Evolutionary conservation across 2,888 invertebrate species (phyloP), one percentile per base, ranked within the genome.

Genomic region (Hylaea fasciaria): DNA sequence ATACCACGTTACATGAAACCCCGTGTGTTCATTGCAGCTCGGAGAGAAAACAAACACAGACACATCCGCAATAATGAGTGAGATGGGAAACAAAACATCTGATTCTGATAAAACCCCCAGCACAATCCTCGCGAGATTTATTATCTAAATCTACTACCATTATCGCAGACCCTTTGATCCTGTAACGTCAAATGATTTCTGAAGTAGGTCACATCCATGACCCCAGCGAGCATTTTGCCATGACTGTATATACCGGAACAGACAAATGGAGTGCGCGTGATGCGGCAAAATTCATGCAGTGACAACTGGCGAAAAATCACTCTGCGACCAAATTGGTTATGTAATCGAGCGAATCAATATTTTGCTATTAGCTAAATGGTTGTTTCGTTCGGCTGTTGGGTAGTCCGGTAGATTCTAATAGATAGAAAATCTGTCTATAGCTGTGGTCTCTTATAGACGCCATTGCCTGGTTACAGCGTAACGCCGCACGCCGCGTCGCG

Each of bases 241-340:
- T 60, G 64, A 66, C 50, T 71, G 75, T 72, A 78, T 75, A 73
- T 73, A 69, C 57, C 64, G 69, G 67, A 74, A 67, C 70, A 74
- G 82, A 83, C 73, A 78, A 80, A 84, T 82, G 51, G 76, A 64
- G 52, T 29, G 76, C 63, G 73, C 81, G 80, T 83, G 83, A 84
- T 75, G 66, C 65, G 74, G 75, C 77, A 68, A 65, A 73, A 76
- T 76, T 66, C 61, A 39, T 55, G 47, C 64, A 65, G 73, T 73
- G 82, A 78, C 81, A 77, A 73, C 71, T 79, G 80, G n/a, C n/a
- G n/a, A 79, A 76, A 78, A 77, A 82, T 80, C 71, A 73, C 72
- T 66, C 73, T 72, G 69, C 78, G 68, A 14, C 75, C 73, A 77
- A 75, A 74, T 68, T 74, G 65, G 57, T 63, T 47, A 57, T 52